Evolutionary conservation across 2,888 invertebrate genomes (phyloP).

Genomic region (Panorpa germanica): DNA sequence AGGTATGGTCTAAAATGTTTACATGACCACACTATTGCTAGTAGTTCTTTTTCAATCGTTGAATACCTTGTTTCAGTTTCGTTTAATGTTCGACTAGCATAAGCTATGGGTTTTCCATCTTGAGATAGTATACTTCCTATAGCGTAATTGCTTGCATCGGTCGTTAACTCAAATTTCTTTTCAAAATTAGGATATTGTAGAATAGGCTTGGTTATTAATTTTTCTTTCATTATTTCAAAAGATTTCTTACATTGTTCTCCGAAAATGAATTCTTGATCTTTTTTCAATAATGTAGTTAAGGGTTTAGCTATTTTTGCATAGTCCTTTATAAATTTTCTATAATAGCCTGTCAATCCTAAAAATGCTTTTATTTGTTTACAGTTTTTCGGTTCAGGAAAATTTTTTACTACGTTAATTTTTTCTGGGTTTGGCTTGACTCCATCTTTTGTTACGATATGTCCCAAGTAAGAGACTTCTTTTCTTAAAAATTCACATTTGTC

Average conservation of each 20-base stretch:
- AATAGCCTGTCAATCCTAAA: slow-evolving; percentile 10
- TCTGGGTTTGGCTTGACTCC: slow-evolving; percentile 16
- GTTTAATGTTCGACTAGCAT: slow-evolving; percentile 13
- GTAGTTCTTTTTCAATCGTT: slow-evolving; percentile 15
- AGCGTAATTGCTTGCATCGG: slow-evolving; percentile 11
- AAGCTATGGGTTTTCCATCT: slow-evolving; percentile 14
- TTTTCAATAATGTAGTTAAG: slow-evolving; percentile 9
- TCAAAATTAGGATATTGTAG: slow-evolving; percentile 11
- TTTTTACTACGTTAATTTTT: slow-evolving; percentile 13
- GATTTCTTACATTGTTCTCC: too few species aligned
- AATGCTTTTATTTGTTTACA: slow-evolving; percentile 11
- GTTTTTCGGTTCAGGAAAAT: slow-evolving; percentile 12
- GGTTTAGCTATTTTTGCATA: slow-evolving; percentile 8
- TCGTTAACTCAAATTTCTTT: slow-evolving; percentile 11
- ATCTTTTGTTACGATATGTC: slow-evolving; percentile 15
- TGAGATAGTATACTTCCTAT: slow-evolving; percentile 10
- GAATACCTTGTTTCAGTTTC: slow-evolving; percentile 12
- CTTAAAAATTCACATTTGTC: slow-evolving; percentile 10
- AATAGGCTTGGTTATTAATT: too few species aligned
- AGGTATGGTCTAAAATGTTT: slow-evolving; percentile 14
- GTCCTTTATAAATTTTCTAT: slow-evolving; percentile 8
- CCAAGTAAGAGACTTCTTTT: slow-evolving; percentile 13
- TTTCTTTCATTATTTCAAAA: slow-evolving; percentile 9
- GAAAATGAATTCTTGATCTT: too few species aligned
- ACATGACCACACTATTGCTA: slow-evolving; percentile 13